A percentile compares a stretch with the other conserved stretches of the same genome.
These are phyloP conservation scores for Catamblyrhynchus diadema DNA, from an alignment of 2,797 vertebrate species.

Conservation along the genomic window DNA sequence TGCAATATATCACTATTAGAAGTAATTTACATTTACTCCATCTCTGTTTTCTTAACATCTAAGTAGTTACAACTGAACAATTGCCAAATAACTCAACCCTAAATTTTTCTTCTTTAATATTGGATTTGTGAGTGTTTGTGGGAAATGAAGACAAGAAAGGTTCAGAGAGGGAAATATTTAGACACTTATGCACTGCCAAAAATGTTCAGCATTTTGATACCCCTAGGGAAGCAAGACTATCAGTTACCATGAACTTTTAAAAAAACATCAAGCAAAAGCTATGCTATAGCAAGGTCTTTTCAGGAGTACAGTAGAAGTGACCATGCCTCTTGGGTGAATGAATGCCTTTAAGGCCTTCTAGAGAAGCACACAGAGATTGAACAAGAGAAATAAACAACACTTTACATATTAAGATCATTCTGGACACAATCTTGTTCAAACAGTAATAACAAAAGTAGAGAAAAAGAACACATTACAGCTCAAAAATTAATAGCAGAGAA, in stretches of 20 bases:
- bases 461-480: background rate
- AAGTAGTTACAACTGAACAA: background rate
- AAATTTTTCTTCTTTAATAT: background rate
- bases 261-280: background rate
- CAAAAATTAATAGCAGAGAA: background rate
- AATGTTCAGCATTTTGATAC: background rate
- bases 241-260: background rate
- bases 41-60: background rate
- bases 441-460: background rate
- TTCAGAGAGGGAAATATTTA: background rate
- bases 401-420: background rate
- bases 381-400: background rate
- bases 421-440: background rate
- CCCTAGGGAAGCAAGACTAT: background rate
- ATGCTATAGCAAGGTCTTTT: background rate
- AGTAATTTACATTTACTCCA: background rate
- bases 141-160: background rate
- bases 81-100: background rate
- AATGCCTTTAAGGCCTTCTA: background rate
- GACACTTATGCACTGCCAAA: background rate
- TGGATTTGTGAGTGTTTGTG: background rate
- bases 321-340: background rate
- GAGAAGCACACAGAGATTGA: background rate
- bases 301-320: background rate
- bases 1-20: background rate